These are phyloP conservation scores for Phlogophora meticulosa DNA, from an alignment of 2,888 invertebrate species.

Conservation along the genomic window DNA sequence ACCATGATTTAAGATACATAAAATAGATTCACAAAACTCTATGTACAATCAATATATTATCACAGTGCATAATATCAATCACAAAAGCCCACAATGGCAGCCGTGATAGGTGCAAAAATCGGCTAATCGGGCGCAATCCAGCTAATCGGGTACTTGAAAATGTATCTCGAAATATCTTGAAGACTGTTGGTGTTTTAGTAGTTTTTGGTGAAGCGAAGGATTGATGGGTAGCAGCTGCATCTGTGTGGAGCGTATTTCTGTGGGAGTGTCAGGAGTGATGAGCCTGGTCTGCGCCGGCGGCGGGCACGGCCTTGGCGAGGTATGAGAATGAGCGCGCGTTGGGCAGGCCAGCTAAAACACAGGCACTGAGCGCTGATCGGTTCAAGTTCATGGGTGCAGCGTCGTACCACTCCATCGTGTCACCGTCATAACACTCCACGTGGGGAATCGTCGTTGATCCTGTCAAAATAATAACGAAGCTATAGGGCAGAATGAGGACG, in stretches of 20 bases:
- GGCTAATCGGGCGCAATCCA: too few relatives aligned
- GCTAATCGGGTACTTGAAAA: conserved; percentile 54
- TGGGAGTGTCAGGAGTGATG: conserved; percentile 75
- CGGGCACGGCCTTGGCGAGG: conserved; percentile 87
- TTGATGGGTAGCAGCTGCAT: conserved; percentile 46
- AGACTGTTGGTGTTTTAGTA: conserved; percentile 35
- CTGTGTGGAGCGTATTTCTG: conserved; percentile 44
- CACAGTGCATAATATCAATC: conserved; percentile 75
- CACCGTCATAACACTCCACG: conserved; percentile 95
- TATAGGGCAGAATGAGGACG: not conserved
- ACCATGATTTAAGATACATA: conserved; percentile 84
- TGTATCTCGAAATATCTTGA: conserved; percentile 57
- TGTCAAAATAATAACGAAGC: conserved; percentile 70
- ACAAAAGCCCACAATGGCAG: conserved; percentile 51
- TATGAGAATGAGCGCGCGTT: conserved; percentile 93
- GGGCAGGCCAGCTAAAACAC: conserved; percentile 93
- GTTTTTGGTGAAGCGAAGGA: conserved; percentile 63
- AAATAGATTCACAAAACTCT: conserved; percentile 81
- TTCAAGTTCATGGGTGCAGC: conserved; percentile 95
- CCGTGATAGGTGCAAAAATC: conserved; percentile 47
- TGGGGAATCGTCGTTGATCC: conserved; percentile 93
- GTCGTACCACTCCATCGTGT: conserved; percentile 92
- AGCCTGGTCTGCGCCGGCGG: conserved; percentile 87
- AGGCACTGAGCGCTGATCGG: conserved; percentile 95
- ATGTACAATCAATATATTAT: conserved; percentile 87